Evolutionary conservation across 92 coral and sea anemone species (phyloP).

Genomic region (Epizoanthus fatuus): DNA sequence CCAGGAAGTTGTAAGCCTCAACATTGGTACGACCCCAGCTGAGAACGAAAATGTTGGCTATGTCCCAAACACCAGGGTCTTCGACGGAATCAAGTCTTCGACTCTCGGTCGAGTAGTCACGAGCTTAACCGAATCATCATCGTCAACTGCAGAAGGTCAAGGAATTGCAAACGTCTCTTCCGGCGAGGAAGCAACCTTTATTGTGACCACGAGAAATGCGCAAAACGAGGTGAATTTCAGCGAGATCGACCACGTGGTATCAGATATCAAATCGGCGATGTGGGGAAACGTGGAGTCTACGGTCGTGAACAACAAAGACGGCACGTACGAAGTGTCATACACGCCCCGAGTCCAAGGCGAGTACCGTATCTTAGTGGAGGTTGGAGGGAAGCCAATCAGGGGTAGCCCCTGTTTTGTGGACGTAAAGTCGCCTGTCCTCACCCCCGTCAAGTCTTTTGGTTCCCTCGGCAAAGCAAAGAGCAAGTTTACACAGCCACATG

Average conservation of each 20-base stretch:
- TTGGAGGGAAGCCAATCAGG: conserved; percentile 83
- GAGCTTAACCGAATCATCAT: conserved; percentile 85
- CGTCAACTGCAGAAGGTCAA: conserved; percentile 84
- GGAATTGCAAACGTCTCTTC: conserved; percentile 84
- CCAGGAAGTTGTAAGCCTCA: conserved; percentile 63
- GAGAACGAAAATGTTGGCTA: conserved; percentile 91
- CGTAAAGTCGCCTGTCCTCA: conserved; percentile 83
- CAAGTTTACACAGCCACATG: conserved; percentile 88
- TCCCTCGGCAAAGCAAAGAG: conserved; percentile 84
- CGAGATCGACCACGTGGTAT: conserved; percentile 91
- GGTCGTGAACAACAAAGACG: conserved; percentile 79
- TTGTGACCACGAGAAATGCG: conserved; percentile 86
- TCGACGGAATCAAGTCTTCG: conserved; percentile 65
- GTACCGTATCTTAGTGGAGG: conserved; percentile 80
- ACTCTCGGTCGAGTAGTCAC: conserved; percentile 83
- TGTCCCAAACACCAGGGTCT: conserved; percentile 73
- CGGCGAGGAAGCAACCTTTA: conserved; percentile 86
- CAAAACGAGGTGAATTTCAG: conserved; percentile 89
- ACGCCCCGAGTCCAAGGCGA: conserved; percentile 85
- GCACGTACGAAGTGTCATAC: conserved; percentile 81
- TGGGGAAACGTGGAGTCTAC: conserved; percentile 88
- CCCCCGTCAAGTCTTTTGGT: conserved; percentile 92
- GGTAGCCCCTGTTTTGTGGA: conserved; percentile 84
- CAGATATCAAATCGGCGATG: conserved; percentile 87
- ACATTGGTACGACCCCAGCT: conserved; percentile 89